A percentile compares a stretch with the other conserved stretches of the same genome.
Evolutionary conservation across 1,140 invertebrate genomes (phyloP).

Genomic region (Liolophura sinensis): DNA sequence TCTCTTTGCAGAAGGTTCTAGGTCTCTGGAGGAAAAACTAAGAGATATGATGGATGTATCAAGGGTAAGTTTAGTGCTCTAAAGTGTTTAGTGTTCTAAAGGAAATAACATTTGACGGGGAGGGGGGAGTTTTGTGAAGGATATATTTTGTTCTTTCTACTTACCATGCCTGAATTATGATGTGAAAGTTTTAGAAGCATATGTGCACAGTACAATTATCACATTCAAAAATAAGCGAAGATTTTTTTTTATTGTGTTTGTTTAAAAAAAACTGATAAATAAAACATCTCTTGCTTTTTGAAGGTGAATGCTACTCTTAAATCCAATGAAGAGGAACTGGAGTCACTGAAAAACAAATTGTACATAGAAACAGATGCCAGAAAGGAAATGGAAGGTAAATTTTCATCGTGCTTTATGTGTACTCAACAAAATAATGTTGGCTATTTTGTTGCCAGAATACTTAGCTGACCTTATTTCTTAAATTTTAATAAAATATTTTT

Average conservation of each 20-base stretch:
- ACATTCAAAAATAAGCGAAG: neutral
- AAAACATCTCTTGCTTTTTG: slow-evolving; percentile 1
- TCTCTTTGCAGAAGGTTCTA: too few species aligned
- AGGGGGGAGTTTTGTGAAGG: too few species aligned
- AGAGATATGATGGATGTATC: slow-evolving; percentile 52
- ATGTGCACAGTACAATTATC: neutral
- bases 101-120: too few species aligned
- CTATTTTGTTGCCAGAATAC: too few species aligned
- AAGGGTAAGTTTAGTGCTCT: slow-evolving; percentile 29
- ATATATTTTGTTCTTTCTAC: neutral
- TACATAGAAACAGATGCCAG: slow-evolving; percentile 56
- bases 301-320: slow-evolving; percentile 46
- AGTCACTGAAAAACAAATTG: slow-evolving; percentile 54
- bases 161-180: neutral
- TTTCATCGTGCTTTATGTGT: slow-evolving; percentile 62
- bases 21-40: slow-evolving; percentile 37
- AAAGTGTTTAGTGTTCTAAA: too few species aligned
- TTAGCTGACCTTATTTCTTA: too few species aligned
- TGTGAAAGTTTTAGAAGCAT: neutral
- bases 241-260: too few species aligned
- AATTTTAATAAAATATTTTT: too few species aligned
- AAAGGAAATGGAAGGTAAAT: slow-evolving; percentile 60
- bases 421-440: slow-evolving; percentile 40
- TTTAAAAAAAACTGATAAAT: too few species aligned
- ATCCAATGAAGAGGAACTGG: slow-evolving; percentile 53